A percentile compares a stretch with the other conserved stretches of the same genome.
Conservation (phyloP, 2,113 vertebrate genomes). For the Sprattus sprattus region DNA sequence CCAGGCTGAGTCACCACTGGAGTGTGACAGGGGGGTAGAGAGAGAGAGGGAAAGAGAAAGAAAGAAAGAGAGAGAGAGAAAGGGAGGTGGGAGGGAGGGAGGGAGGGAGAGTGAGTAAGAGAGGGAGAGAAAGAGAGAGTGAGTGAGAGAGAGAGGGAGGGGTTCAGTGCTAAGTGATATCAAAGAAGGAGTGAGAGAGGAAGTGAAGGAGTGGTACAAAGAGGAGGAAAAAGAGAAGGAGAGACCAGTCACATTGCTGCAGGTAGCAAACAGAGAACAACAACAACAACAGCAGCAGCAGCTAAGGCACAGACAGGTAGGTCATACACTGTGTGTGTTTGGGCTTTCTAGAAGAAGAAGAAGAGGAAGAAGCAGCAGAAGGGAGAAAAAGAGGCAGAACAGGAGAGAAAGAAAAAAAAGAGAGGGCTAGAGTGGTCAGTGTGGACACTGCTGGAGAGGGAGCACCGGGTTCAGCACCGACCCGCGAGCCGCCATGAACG, state of each 20-base stretch:
- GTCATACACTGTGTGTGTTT: constrained; percentile 17
- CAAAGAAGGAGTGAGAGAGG: constrained; percentile 25
- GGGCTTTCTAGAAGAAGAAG: neutral
- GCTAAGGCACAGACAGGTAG: neutral
- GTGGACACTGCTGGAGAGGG: constrained; percentile 32
- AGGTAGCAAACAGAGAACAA: neutral
- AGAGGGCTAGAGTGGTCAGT: neutral
- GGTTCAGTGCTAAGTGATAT: constrained; percentile 7
- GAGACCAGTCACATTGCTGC: neutral
- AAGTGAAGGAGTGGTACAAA: constrained; percentile 8
- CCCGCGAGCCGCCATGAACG: constrained; percentile 70
- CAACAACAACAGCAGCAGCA: neutral
- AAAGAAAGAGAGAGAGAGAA: neutral
- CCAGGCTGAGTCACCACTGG: constrained; percentile 67
- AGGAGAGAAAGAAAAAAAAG: neutral
- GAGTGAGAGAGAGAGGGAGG: neutral
- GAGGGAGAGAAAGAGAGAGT: constrained; percentile 16
- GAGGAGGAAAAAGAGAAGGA: constrained; percentile 29
- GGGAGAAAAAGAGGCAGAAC: constrained; percentile 28
- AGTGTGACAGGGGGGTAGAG: constrained; percentile 47
- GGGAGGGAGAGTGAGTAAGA: neutral
- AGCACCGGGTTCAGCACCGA: constrained; percentile 49
- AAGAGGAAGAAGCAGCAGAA: constrained; percentile 10
- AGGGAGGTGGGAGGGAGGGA: constrained; percentile 34
- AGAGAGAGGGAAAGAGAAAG: constrained; percentile 9